These are phyloP conservation scores for Heliconius erato DNA, from an alignment of 2,888 invertebrate genomes.

Conservation along the genomic window DNA sequence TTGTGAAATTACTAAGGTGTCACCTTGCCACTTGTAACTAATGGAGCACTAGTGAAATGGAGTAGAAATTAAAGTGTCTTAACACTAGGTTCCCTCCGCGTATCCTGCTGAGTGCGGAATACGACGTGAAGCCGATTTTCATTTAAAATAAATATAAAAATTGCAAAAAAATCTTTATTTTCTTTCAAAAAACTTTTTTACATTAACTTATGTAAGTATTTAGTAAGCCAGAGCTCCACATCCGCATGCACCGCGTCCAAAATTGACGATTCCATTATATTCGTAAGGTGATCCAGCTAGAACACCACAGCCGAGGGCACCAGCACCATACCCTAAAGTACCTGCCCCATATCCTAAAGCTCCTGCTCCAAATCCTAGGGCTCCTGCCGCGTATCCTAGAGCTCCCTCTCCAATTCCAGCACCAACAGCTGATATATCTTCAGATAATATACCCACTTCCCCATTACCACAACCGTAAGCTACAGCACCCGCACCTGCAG, in stretches of 20 bases:
- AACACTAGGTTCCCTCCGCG: no score
- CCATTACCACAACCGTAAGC: slow-evolving; percentile 57
- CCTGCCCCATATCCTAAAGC: background rate
- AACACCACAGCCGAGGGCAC: slow-evolving; percentile 15
- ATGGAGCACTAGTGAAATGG: no score
- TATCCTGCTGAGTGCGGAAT: no score
- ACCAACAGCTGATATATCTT: slow-evolving; percentile 44
- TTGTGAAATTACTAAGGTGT: no score
- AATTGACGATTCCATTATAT: background rate
- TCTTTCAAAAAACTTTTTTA: no score
- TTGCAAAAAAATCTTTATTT: no score
- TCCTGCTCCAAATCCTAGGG: background rate
- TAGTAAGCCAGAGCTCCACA: background rate
- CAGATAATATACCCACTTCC: slow-evolving; percentile 52
- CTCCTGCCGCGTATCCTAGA: slow-evolving; percentile 6
- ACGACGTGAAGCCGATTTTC: no score
- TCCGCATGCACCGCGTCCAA: background rate
- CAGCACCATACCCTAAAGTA: background rate
- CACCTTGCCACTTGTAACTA: no score
- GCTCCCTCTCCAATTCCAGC: background rate
- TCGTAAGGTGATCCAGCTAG: background rate
- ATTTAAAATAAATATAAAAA: no score
- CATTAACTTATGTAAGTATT: no score
- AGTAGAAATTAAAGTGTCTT: no score
- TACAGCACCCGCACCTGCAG: slow-evolving; percentile 56